These are phyloP conservation scores for Molanna angustata DNA, from an alignment of 2,888 invertebrate genomes.

Conservation along the genomic window DNA sequence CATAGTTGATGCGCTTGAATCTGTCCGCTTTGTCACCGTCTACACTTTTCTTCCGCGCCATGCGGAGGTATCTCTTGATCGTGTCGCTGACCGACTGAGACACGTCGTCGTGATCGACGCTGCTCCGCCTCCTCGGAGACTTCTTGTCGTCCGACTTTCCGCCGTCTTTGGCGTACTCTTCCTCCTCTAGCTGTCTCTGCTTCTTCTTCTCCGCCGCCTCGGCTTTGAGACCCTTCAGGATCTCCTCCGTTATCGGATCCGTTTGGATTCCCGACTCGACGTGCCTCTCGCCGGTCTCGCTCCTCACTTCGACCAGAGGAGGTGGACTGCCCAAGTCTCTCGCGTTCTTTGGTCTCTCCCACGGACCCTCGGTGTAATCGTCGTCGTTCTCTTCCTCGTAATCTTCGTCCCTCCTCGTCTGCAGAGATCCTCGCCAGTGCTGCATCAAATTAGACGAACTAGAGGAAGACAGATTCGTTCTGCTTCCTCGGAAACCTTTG, in stretches of 20 bases:
- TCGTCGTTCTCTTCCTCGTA: conserved; percentile 35
- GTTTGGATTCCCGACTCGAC: conserved; percentile 62
- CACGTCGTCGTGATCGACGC: conserved; percentile 80
- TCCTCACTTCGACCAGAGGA: conserved; percentile 65
- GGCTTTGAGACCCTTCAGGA: conserved; percentile 43
- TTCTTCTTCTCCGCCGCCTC: conserved; percentile 44
- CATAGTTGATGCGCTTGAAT: conserved; percentile 86
- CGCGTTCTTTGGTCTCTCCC: conserved; percentile 37
- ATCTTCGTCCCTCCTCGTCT: conserved; percentile 34
- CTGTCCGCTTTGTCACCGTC: conserved; percentile 78
- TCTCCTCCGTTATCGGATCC: conserved; percentile 55
- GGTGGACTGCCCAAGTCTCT: conserved; percentile 47
- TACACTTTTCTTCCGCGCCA: conserved; percentile 85
- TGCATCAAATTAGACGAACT: conserved; percentile 32
- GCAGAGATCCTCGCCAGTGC: conserved; percentile 34
- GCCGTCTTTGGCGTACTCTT: conserved; percentile 38
- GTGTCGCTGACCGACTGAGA: conserved; percentile 86
- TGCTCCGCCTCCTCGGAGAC: conserved; percentile 63
- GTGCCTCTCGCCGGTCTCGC: conserved; percentile 55
- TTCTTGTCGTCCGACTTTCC: conserved; percentile 43
- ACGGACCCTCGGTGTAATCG: conserved; percentile 40
- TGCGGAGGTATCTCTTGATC: conserved; percentile 79
- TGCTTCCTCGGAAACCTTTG: conserved; percentile 51
- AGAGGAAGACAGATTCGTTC: conserved; percentile 39
- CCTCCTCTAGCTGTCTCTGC: conserved; percentile 48